Percentiles rank a stretch among this genome's conserved stretches.
Conservation (phyloP, 2,888 invertebrate genomes). For the Meiosimyza decipiens region DNA sequence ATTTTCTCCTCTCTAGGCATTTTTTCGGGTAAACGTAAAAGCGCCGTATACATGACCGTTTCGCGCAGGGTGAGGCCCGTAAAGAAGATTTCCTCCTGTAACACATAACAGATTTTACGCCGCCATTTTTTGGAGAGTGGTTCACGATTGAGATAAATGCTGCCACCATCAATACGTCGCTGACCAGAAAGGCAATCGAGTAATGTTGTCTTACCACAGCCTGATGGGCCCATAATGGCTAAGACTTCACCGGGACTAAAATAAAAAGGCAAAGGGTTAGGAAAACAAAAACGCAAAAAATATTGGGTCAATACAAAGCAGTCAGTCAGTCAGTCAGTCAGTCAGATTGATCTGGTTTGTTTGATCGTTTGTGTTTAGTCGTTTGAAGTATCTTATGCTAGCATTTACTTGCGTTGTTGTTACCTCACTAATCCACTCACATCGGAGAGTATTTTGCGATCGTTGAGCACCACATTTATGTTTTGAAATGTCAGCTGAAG, state of each 20-base stretch:
- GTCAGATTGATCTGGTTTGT: too few species aligned
- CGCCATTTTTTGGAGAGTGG: conserved; percentile 77
- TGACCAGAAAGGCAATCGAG: conserved; percentile 81
- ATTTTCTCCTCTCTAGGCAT: conserved; percentile 78
- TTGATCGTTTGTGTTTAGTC: too few species aligned
- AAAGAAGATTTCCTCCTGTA: conserved; percentile 86
- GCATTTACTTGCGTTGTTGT: conserved; percentile 39
- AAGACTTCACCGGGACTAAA: conserved; percentile 78
- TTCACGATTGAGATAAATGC: conserved; percentile 74
- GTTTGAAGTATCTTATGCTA: too few species aligned
- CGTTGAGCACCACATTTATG: conserved; percentile 70
- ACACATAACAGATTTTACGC: conserved; percentile 82
- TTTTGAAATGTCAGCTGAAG: conserved; percentile 76
- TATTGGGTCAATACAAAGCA: neutral
- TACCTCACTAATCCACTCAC: conserved; percentile 76
- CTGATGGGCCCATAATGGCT: conserved; percentile 86
- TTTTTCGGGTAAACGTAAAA: conserved; percentile 76
- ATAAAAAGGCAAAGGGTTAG: neutral
- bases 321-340: too few species aligned
- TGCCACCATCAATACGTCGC: conserved; percentile 74
- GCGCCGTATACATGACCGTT: conserved; percentile 75
- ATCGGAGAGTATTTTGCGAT: conserved; percentile 74
- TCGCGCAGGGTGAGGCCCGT: conserved; percentile 81
- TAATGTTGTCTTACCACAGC: conserved; percentile 82
- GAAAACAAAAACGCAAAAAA: neutral